phyloP scores from a whole-genome alignment of 2,888 invertebrate genomes.

The Neoaliturus tenellus region DNA sequence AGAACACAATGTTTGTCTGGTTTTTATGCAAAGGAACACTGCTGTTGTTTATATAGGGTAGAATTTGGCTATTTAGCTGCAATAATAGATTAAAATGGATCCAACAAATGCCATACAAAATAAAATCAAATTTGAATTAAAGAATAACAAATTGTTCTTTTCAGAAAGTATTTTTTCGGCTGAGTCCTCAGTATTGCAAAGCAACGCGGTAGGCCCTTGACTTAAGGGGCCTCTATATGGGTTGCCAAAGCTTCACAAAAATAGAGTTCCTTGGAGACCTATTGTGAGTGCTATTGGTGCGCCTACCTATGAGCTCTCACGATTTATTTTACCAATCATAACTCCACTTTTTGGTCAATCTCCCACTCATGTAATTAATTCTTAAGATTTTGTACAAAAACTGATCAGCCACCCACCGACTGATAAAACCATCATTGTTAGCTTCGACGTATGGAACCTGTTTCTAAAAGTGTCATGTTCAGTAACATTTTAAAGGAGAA shows the following conservation, averaged over 20 bases:
- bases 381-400: background rate
- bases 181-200: background rate
- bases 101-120: background rate
- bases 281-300: background rate
- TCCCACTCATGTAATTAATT: background rate
- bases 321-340: background rate
- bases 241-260: background rate
- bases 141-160: background rate
- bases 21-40: too few relatives aligned
- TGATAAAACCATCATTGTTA: background rate
- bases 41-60: too few relatives aligned
- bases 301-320: background rate
- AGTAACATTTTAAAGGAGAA: background rate
- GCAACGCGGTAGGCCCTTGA: background rate
- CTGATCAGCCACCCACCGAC: background rate
- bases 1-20: too few relatives aligned
- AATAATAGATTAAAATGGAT: too few relatives aligned
- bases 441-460: background rate
- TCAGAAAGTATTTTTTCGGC: background rate
- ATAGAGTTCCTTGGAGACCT: background rate
- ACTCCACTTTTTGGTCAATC: background rate
- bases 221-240: too few relatives aligned
- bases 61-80: too few relatives aligned
- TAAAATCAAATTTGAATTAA: background rate
- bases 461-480: background rate